Evolutionary conservation across 2,888 invertebrate species (phyloP).

Genomic region (Lithophane leautieri): DNA sequence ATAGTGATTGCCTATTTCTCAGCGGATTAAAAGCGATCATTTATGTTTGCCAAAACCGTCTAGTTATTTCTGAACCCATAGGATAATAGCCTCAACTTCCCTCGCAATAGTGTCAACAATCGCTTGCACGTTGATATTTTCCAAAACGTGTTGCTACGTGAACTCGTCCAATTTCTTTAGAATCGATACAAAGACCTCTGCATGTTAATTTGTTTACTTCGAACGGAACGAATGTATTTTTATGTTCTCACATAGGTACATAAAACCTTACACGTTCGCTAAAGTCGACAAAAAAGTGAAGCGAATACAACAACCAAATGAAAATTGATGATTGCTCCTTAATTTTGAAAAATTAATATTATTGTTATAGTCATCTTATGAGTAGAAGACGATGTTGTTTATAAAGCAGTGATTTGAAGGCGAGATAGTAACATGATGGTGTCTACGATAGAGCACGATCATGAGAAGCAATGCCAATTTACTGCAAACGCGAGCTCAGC

Average conservation of each 20-base stretch:
- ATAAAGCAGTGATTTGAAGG: constrained; percentile 43
- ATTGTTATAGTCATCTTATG: constrained; percentile 16
- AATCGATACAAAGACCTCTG: constrained; percentile 68
- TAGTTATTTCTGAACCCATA: constrained; percentile 30
- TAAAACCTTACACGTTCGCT: constrained; percentile 47
- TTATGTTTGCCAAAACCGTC: constrained; percentile 53
- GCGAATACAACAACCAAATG: constrained; percentile 38
- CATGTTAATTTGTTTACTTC: constrained; percentile 72
- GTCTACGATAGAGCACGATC: constrained; percentile 32
- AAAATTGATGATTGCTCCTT: constrained; percentile 42
- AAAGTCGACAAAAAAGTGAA: constrained; percentile 55
- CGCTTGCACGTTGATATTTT: constrained; percentile 11
- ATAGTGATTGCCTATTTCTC: constrained; percentile 54
- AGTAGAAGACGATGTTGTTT: constrained; percentile 31
- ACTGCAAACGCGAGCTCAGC: constrained; percentile 34
- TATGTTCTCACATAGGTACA: constrained; percentile 61
- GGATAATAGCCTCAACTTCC: constrained; percentile 23
- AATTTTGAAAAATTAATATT: constrained; percentile 33
- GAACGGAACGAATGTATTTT: constrained; percentile 67
- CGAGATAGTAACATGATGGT: constrained; percentile 30
- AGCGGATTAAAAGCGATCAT: constrained; percentile 56
- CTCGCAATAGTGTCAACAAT: constrained; percentile 26
- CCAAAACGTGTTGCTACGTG: constrained; percentile 56
- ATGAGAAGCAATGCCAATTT: constrained; percentile 48
- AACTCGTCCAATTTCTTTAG: constrained; percentile 70